Percentiles rank a stretch among this genome's conserved stretches.
Evolutionary conservation across 2,888 invertebrate genomes (phyloP).

Genomic region (Melanophora roralis): DNA sequence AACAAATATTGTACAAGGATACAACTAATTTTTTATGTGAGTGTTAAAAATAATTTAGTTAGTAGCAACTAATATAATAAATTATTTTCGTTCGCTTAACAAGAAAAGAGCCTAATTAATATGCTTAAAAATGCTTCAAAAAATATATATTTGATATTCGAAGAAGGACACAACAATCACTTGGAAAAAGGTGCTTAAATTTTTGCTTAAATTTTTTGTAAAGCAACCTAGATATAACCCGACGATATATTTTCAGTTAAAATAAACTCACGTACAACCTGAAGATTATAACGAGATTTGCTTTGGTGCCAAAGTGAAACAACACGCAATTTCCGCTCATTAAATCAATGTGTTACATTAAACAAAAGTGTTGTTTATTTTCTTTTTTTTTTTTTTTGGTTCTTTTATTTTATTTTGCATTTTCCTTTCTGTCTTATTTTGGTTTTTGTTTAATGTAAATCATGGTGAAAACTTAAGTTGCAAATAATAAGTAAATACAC

Average conservation of each 20-base stretch:
- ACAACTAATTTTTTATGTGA: neutral
- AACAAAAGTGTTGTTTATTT: neutral
- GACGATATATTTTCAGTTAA: neutral
- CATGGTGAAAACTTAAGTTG: neutral
- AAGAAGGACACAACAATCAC: no score
- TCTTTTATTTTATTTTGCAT: neutral
- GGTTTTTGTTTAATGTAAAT: neutral
- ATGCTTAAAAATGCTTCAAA: no score
- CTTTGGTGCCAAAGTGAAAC: constrained; percentile 9
- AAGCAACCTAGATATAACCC: no score
- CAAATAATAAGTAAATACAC: neutral
- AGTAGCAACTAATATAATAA: neutral
- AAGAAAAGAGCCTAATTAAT: neutral
- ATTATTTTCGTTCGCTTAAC: neutral
- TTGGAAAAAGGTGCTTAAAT: no score
- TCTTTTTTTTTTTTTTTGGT: neutral
- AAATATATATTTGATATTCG: no score
- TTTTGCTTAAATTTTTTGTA: no score
- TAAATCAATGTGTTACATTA: constrained; percentile 51
- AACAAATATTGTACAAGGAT: neutral
- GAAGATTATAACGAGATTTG: neutral
- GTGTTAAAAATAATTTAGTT: constrained; percentile 1
- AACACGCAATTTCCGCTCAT: constrained; percentile 53
- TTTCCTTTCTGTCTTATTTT: no score
- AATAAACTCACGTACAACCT: neutral